Evolutionary conservation across 2,113 vertebrate genomes (phyloP), one percentile per base, ranked within the genome.

Genomic region (Hemiprocne comata): DNA sequence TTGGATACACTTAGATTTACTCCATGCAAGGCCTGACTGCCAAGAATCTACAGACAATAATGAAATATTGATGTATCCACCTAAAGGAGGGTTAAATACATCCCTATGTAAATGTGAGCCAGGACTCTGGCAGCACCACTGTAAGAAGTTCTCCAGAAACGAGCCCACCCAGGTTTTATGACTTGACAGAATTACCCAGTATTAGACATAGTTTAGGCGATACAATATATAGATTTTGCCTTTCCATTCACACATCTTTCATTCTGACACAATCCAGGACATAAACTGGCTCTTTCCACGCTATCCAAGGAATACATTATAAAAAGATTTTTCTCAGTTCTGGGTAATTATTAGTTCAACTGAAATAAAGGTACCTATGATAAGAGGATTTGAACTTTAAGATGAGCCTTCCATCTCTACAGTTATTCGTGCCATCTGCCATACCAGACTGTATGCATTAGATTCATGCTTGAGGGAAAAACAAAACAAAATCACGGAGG

Each of bases 161-260:
- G 71, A 91, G 96, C 92, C 97, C 97, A 97, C 97, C 96, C 96
- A 97, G 46, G 93, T 96, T 97, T 97, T 95, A 96, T 75, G 86
- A 93, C 92, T 93, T 90, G 60, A 94, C 86, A 88, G 89, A 96
- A 95, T 91, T 74, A 90, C 75, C 54, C 60, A 58, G 76, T 81
- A 89, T 95, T 93, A 93, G 83, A 90, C 60, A 58, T 33, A 10
- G 76, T 34, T 91, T 92, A 95, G 29, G 62, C 40, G 82, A 78
- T 61, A 87, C 34, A 82, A 70, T 29, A 85, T 16, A 57, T 3
- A 83, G 48, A 50, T 80, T 89, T 76, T 86, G 42, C 58, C 33
- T 86, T 73, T 85, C 87, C 66, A n/a, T 76, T 70, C 86, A 89
- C 66, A 61, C 53, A 20, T 79, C 73, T 93, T 91, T 92, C 70